Evolutionary conservation across 2,888 invertebrate genomes (phyloP), one percentile per base, ranked within the genome.

Genomic region (Xestobium rufovillosum): DNA sequence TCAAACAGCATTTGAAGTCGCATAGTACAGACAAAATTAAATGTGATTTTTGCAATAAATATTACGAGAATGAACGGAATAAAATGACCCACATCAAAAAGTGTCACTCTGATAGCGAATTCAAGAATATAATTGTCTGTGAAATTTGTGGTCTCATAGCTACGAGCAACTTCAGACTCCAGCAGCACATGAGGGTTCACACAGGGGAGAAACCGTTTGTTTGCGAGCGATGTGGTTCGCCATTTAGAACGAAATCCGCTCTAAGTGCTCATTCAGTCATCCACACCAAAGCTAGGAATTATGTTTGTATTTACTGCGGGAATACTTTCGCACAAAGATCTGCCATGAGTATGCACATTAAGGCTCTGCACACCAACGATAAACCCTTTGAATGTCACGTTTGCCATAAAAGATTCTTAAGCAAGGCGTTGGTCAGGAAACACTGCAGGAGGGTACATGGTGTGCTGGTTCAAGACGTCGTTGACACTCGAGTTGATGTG

Each of bases 251-350:
- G 6, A 19, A 19, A 19, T 8, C n/a, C 23, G n/a, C 23, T 1
- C 29, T 41, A 6, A 38, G 8, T 11, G n/a, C 72, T 6, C 74
- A 74, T 32, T 71, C 72, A 63, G 55, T 68, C 1, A 65, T 64
- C 1, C 75, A 76, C 36, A 72, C 73, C 0, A 69, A 71, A 0
- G 73, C 72, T 25, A 66, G 72, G 44, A 69, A 70, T n/a, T 67
- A 61, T 23, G 54, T 61, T 26, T 73, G 73, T 47, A 46, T 55
- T 4, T 38, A 69, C 1, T 74, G 74, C 37, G 62, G 66, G 23
- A 73, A 73, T 41, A 61, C 69, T 0, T 74, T 73, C 32, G 66
- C 68, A 33, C 69, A 70, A 26, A 68, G 70, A 46, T 69, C 68
- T 36, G 66, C 66, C 1, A 48, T 74, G 2, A 60, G 25, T 13